Evolutionary conservation across 2,888 invertebrate genomes (phyloP), one percentile per base, ranked within the genome.

Genomic region (Erannis defoliaria): DNA sequence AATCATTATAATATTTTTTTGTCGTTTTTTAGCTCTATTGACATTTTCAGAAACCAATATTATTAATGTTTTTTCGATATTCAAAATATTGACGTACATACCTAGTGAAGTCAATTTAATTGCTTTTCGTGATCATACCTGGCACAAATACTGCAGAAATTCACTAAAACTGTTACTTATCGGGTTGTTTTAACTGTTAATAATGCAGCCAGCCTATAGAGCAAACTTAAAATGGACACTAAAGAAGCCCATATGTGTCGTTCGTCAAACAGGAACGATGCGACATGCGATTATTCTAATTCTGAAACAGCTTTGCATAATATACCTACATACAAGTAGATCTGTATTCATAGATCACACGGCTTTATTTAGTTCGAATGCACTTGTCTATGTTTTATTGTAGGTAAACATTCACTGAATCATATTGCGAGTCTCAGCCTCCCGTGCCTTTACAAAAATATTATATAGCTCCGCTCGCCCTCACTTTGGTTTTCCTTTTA

Each of bases 181-280:
- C 14, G 23, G 10, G 16, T 38, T 18, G 12, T 23, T 37, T 49
- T 18, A 16, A 26, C 16, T 26, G 1, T 23, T 37, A 23, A 38
- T 9, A 31, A 40, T 40, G 51, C 18, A 38, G 3, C n/a, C n/a
- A n/a, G 18, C 18, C 1, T 31, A 21, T 26, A 49, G 67, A 66
- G 68, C 62, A 75, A 77, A 73, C 75, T 83, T 84, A 88, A 88
- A 79, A 90, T 89, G 89, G 88, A 83, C 75, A 84, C 81, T 77
- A 76, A 75, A 69, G 69, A 78, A 77, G 70, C 70, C 76, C 88
- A 86, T 85, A 83, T 88, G 87, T 78, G 76, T 79, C 76, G 72
- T 67, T 70, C 70, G 60, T 69, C 66, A 76, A 66, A 60, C 60
- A 77, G 73, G 75, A 72, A 75, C 75, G 74, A 67, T 72, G 77